Base-by-base conservation (phyloP, 2,113 vertebrate species). In the Cynoglossus semilaevis region DNA sequence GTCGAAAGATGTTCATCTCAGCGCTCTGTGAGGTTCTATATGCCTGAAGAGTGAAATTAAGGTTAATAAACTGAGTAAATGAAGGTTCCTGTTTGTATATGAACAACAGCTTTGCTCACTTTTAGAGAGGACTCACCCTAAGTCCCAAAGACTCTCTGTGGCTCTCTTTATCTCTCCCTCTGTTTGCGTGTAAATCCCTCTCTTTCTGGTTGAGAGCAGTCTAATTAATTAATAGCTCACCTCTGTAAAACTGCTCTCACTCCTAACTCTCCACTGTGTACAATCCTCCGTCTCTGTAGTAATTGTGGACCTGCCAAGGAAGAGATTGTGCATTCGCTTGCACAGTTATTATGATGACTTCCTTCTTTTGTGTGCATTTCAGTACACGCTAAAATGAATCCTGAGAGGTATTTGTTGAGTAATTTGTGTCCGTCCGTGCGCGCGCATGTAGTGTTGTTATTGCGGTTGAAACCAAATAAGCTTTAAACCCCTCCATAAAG, bases 41-140 rank as follows among this genome's bases (percentile, higher is more conserved):
- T 41, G 59, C 59, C 67, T 29, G 56, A 57, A 56, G 60, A 74
- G 51, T 8, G 57, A 81, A 66, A 81, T 76, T 74, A 63, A 74
- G 64, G 82, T 77, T 63, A 63, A 79, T 74, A 74, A 73, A 65
- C 78, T 60, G 57, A 59, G 64, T 74, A 83, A 80, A 63, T 80
- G 64, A 71, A 52, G 54, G 48, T 58, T 69, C 46, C 19, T 72
- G 70, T 76, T 74, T 55, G 57, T 60, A 58, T 60, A 67, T 18
- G 45, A 22, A 63, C 62, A 52, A 57, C 54, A 65, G 63, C 51
- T 47, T 51, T 11, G 36, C 55, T 70, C 50, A 42, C 51, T 64
- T 58, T 29, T 29, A 29, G 22, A 29, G 22, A 29, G n/a, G n/a
- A n/a, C n/a, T n/a, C n/a, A n/a, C n/a, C 22, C 22, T 29, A 29